Base-by-base conservation (phyloP, 2,113 vertebrate species). In the Pitta sordida region DNA sequence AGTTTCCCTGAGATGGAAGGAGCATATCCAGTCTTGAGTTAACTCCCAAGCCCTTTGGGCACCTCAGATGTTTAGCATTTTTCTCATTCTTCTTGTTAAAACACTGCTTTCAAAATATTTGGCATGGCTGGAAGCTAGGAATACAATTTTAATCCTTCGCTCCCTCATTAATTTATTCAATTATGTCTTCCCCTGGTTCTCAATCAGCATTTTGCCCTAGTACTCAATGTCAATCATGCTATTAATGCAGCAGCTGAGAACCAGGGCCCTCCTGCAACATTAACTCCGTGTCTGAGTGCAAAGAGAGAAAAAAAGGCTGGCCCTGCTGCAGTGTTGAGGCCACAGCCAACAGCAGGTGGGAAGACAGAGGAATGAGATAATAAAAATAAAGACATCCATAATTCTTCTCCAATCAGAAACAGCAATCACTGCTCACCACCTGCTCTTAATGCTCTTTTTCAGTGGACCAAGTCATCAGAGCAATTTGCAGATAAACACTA, bases 381-480 rank as follows among this genome's bases (percentile, higher is more conserved):
- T 55, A 91, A 88, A 93, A 88, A 84, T 70, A 64, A 88, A 83
- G 64, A 59, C 7, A 8, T 29, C 44, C 36, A 44, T 90, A 88
- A 92, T 80, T 90, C 73, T 93, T 84, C 80, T 78, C 86, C 92
- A 81, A 71, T 81, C 90, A 75, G 80, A 86, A 91, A 46, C 17
- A 44, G 56, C 76, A 90, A 92, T 92, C 92, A 71, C 48, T 79
- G 81, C 74, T 92, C 73, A 65, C 83, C 95, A 96, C 94, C 95
- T 95, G 94, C 83, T 92, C 92, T 70, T 83, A 69, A 65, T 63
- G 59, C 85, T 81, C 80, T 83, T 91, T 94, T 86, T 55, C 85
- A 78, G 83, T 59, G 55, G 79, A 70, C 73, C 69, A 81, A 86
- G 69, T 27, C 92, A 79, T 68, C 34, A 83, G 68, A 83, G 71